Conservation (phyloP, 2,797 vertebrate species). For the Enteromius viviparus region DNA sequence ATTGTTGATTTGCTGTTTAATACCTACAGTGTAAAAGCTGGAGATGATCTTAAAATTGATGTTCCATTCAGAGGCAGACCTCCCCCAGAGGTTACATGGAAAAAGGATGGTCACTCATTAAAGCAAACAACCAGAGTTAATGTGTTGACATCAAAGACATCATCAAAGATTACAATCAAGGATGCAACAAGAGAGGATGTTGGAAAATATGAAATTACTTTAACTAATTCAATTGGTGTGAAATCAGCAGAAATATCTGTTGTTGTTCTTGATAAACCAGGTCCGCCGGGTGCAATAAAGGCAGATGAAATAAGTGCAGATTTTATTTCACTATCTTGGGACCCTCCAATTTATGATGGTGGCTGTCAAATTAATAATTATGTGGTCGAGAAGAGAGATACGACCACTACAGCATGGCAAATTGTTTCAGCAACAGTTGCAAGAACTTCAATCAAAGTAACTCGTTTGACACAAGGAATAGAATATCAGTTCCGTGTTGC, state of each 20-base stretch:
- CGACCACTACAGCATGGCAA: conserved; percentile 89
- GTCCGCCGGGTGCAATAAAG: conserved; percentile 84
- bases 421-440: conserved; percentile 93
- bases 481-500: conserved; percentile 96
- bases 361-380: conserved; percentile 97
- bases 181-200: conserved; percentile 87
- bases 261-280: conserved; percentile 93
- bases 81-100: conserved; percentile 85
- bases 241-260: conserved; percentile 82
- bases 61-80: conserved; percentile 89
- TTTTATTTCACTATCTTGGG: conserved; percentile 90
- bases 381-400: conserved; percentile 93
- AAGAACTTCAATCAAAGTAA: conserved; percentile 92
- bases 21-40: conserved; percentile 90
- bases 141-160: conserved; percentile 83
- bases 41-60: conserved; percentile 93
- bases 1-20: conserved; percentile 86
- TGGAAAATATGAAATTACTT: conserved; percentile 86
- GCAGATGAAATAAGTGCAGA: conserved; percentile 93
- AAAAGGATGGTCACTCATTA: conserved; percentile 86
- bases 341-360: conserved; percentile 89
- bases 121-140: conserved; percentile 94
- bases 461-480: conserved; percentile 85
- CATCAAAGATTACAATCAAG: conserved; percentile 85
- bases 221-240: conserved; percentile 84